Evolutionary conservation across 2,797 vertebrate species (phyloP), one percentile per base, ranked within the genome.

Genomic region (Rallus crepitans): DNA sequence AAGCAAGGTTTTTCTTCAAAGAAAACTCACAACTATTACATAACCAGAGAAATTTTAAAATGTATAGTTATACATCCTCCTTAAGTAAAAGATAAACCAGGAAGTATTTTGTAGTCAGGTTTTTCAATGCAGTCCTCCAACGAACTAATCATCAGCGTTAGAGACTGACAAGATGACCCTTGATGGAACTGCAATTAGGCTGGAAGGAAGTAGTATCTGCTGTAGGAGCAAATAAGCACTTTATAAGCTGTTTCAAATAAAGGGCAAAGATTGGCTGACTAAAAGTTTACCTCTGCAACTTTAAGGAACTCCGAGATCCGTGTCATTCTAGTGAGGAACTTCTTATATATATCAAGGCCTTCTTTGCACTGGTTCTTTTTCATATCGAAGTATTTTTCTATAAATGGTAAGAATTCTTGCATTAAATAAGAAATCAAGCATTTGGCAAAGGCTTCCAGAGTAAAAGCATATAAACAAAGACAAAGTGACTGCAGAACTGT

Each of bases 371-470:
- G 99, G 95, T 98, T 99, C 97, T 99, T 99, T 98, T 99, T 99
- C 99, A 99, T 99, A 98, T 99, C 99, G 94, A 99, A 99, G 97
- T 99, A 99, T 98, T 99, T 99, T 98, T 99, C 99, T 99, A 93
- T 10, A 73, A 90, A 97, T 77, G 91, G n/a, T 39, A 87, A 96
- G 40, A 94, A 84, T n/a, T 93, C 6, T 82, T 40, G 12, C 85
- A 79, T 92, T 78, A 92, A 84, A 42, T n/a, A 71, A 63, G 33
- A 78, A 89, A 63, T 25, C 30, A 47, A 73, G 18, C 21, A 53
- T n/a, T 87, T 75, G 87, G 21, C 25, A 82, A 73, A 75, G 33
- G 12, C 48, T 53, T 5, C 15, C 42, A 15, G 85, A 82, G 37
- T 52, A 60, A 78, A 81, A 82, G 18, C n/a, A 28, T 7, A 52